Percentiles rank a stretch among this genome's conserved stretches.
These are phyloP conservation scores for Dendrolimus kikuchii DNA, from an alignment of 1,140 invertebrate species.

Conservation along the genomic window DNA sequence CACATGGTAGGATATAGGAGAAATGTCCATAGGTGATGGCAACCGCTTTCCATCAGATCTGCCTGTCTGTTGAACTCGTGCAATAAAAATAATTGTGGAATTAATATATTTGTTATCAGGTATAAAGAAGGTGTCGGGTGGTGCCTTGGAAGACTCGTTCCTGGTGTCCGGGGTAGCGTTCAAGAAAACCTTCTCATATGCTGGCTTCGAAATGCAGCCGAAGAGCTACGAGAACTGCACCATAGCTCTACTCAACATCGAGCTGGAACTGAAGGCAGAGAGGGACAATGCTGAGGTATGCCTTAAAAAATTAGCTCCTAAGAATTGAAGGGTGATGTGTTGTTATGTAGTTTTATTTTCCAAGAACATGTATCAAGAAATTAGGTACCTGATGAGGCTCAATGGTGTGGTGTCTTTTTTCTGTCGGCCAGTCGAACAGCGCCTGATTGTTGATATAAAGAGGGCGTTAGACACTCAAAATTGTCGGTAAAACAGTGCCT, in stretches of 20 bases:
- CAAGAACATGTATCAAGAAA: no score
- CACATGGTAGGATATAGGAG: not conserved
- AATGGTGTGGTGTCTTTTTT: no score
- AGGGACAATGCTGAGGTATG: conserved; percentile 97
- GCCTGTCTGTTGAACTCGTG: no score
- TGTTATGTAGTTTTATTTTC: no score
- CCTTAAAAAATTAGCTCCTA: not conserved
- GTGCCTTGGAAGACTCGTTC: conserved; percentile 94
- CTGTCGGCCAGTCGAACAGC: no score
- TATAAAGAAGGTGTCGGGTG: conserved; percentile 98
- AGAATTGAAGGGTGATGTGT: not conserved
- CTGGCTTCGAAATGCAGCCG: conserved; percentile 99
- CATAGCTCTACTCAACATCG: conserved; percentile 98
- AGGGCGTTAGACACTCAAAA: no score
- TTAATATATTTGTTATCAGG: conserved; percentile 23
- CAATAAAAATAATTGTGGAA: not conserved
- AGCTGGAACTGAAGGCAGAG: conserved; percentile 98
- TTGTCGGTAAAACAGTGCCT: no score
- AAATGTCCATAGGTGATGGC: not conserved
- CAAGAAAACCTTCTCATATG: conserved; percentile 99
- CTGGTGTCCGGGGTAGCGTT: conserved; percentile 96
- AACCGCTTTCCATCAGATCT: not conserved
- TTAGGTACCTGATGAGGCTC: no score
- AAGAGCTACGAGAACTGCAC: conserved; percentile 94
- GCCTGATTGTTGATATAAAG: no score